Conservation (phyloP, 2,888 invertebrate genomes). For the Macrosiphum euphorbiae region DNA sequence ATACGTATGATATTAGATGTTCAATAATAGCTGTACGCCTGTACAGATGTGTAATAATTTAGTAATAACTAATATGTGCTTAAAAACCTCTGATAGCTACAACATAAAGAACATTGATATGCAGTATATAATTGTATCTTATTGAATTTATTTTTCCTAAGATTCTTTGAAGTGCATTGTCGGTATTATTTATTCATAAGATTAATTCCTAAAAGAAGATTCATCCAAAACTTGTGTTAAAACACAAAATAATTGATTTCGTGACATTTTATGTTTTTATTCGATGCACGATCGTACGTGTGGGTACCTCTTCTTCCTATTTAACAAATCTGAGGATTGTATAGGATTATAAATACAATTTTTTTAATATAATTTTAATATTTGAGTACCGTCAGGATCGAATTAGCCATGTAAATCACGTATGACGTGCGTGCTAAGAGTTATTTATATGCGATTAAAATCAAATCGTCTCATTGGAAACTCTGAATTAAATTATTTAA, state of each 20-base stretch:
- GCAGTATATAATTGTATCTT: not conserved
- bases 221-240: conserved; percentile 7
- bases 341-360: not conserved
- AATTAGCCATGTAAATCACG: not conserved
- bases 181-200: not conserved
- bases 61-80: not conserved
- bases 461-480: not conserved
- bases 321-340: not conserved
- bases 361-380: not conserved
- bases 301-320: not conserved
- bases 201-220: not conserved
- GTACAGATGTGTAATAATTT: not conserved
- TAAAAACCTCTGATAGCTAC: not conserved
- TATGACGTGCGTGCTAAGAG: not conserved
- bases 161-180: not conserved
- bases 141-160: not conserved
- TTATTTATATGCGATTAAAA: not conserved
- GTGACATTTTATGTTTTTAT: not conserved
- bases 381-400: not conserved
- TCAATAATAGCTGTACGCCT: not conserved
- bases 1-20: not conserved
- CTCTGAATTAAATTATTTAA: not conserved
- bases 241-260: not conserved
- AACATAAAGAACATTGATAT: not conserved
- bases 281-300: not conserved